A percentile compares a stretch with the other conserved stretches of the same genome.
Conservation (phyloP, 2,797 vertebrate genomes). For the Euphonia xanthogaster region DNA sequence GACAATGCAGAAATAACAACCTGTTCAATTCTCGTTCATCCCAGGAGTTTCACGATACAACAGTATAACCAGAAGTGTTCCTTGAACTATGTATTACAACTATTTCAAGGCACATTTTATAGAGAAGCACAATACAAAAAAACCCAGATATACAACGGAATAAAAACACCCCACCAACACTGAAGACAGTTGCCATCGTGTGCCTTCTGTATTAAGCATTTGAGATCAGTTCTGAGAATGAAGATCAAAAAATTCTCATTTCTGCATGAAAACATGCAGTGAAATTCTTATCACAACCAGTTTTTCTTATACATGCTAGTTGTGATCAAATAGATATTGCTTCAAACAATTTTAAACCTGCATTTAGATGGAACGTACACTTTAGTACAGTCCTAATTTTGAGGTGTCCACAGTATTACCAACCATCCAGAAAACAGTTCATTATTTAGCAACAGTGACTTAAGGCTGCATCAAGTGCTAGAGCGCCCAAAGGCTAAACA, state of each 20-base stretch:
- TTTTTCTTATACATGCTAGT: slow-evolving; percentile 69
- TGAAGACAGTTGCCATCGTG: slow-evolving; percentile 66
- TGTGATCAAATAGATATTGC: slow-evolving; percentile 68
- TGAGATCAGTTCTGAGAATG: slow-evolving; percentile 50
- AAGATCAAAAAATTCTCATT: slow-evolving; percentile 45
- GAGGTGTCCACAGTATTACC: slow-evolving; percentile 68
- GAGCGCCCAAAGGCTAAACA: slow-evolving; percentile 64
- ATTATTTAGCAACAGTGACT: slow-evolving; percentile 71
- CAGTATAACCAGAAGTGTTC: slow-evolving; percentile 67
- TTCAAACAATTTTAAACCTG: slow-evolving; percentile 70
- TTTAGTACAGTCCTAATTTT: slow-evolving; percentile 74
- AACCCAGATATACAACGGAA: slow-evolving; percentile 71
- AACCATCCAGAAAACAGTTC: slow-evolving; percentile 77
- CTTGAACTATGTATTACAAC: slow-evolving; percentile 74
- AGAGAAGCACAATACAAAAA: slow-evolving; percentile 74
- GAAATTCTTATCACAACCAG: slow-evolving; percentile 72
- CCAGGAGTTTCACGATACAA: slow-evolving; percentile 68
- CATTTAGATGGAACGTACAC: slow-evolving; percentile 60
- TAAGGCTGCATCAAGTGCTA: slow-evolving; percentile 67
- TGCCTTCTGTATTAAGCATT: slow-evolving; percentile 62
- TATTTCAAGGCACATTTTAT: slow-evolving; percentile 80
- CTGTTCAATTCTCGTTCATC: slow-evolving; percentile 61
- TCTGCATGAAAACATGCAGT: slow-evolving; percentile 62
- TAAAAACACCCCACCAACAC: slow-evolving; percentile 73
- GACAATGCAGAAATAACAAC: slow-evolving; percentile 46